phyloP scores from a whole-genome alignment of 2,888 invertebrate species.

The Pollenia angustigena region DNA sequence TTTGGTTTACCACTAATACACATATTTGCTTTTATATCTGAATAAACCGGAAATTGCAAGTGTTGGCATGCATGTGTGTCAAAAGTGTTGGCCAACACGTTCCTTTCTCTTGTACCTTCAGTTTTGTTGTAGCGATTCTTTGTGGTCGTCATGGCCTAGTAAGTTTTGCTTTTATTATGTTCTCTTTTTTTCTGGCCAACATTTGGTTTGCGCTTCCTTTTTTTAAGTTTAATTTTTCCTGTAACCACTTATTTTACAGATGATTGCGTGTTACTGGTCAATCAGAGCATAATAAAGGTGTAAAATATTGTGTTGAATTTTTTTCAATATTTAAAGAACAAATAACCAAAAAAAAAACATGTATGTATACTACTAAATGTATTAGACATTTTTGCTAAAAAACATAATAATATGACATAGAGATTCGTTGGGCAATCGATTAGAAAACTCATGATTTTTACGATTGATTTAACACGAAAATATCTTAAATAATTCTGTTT shows the following conservation, averaged over 20 bases:
- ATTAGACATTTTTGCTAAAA: no score
- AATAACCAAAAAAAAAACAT: not conserved
- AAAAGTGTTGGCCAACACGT: not conserved
- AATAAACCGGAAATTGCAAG: constrained; percentile 50
- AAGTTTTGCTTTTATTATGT: not conserved
- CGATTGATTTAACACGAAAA: constrained; percentile 17
- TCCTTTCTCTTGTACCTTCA: not conserved
- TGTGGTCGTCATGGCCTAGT: constrained; percentile 40
- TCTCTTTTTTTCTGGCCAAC: constrained; percentile 4
- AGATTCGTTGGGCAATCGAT: not conserved
- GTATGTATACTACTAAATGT: no score
- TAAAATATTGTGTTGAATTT: constrained; percentile 9
- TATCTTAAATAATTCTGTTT: not conserved
- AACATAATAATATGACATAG: no score
- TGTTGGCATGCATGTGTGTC: not conserved
- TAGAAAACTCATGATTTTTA: not conserved
- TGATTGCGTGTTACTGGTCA: constrained; percentile 45
- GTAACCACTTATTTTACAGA: constrained; percentile 34
- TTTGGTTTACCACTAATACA: constrained; percentile 56
- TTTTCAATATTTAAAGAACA: constrained; percentile 17
- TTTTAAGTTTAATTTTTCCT: not conserved
- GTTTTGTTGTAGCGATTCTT: not conserved
- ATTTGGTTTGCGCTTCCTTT: constrained; percentile 2
- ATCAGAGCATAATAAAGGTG: constrained; percentile 30
- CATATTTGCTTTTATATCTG: constrained; percentile 57